A percentile compares a stretch with the other conserved stretches of the same genome.
Evolutionary conservation across 92 coral and sea anemone species (phyloP).

Genomic region (Scolanthus callimorphus): DNA sequence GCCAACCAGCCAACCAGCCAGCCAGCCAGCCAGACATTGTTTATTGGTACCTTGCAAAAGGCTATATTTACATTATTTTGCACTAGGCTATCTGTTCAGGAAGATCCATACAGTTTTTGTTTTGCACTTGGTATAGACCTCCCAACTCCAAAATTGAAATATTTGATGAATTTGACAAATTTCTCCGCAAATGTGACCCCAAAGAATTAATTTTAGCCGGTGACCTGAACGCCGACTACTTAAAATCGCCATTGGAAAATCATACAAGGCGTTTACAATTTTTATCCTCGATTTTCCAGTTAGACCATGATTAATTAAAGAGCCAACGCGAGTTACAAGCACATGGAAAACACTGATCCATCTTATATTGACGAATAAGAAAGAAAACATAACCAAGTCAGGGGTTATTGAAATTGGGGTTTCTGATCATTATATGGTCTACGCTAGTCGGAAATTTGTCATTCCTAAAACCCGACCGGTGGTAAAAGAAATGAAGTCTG

Average conservation of each 20-base stretch:
- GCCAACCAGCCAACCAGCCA: too few species aligned
- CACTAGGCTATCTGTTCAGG: too few species aligned
- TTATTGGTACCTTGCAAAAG: too few species aligned
- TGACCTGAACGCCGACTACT: constrained; percentile 24
- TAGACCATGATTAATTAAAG: constrained; percentile 28
- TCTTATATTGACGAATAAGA: constrained; percentile 11
- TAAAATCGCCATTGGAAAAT: constrained; percentile 10
- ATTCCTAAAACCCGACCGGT: constrained; percentile 7
- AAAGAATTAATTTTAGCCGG: constrained; percentile 28
- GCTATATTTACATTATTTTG: too few species aligned
- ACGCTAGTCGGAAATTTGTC: constrained; percentile 12
- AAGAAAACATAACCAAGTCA: constrained; percentile 1
- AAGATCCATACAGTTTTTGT: too few species aligned
- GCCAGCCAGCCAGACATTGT: too few species aligned
- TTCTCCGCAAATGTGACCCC: constrained; percentile 32
- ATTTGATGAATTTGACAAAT: constrained; percentile 25
- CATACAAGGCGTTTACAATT: constrained; percentile 23
- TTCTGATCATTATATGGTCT: constrained; percentile 10
- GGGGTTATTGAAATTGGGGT: constrained; percentile 14
- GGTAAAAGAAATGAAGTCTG: constrained; percentile 15
- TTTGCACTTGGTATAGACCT: constrained; percentile 33
- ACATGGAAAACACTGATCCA: constrained; percentile 7
- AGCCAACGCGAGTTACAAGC: constrained; percentile 42
- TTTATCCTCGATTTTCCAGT: constrained; percentile 19
- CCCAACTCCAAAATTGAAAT: constrained; percentile 30